phyloP scores from a whole-genome alignment of 1,140 invertebrate genomes.

The Macrobrachium nipponense region DNA sequence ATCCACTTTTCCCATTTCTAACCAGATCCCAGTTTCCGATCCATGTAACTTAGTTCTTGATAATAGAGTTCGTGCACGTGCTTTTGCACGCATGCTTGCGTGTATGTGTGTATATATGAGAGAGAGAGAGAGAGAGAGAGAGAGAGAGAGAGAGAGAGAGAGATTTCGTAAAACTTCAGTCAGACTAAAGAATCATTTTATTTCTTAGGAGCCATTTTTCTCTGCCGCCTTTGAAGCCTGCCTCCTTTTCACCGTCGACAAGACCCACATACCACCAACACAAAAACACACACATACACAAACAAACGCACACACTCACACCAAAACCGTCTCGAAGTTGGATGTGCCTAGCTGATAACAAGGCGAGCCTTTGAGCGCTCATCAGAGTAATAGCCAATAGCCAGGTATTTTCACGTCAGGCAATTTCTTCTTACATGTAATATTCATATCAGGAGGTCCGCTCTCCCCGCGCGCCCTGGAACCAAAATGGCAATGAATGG shows the following conservation, averaged over 20 bases:
- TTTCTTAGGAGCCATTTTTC: too few relatives aligned
- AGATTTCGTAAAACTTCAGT: too few relatives aligned
- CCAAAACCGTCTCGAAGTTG: background rate
- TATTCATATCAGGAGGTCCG: conserved; percentile 32
- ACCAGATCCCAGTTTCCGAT: too few relatives aligned
- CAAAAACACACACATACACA: conserved; percentile 17
- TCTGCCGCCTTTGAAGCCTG: background rate
- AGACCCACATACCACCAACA: too few relatives aligned
- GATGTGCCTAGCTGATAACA: conserved; percentile 43
- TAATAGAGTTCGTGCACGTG: too few relatives aligned
- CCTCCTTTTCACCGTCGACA: background rate
- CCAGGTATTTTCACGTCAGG: conserved; percentile 28
- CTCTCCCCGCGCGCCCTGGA: background rate
- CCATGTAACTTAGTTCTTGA: too few relatives aligned
- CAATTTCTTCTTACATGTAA: conserved; percentile 36
- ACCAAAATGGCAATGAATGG: conserved; percentile 3
- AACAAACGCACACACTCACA: background rate
- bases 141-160: too few relatives aligned
- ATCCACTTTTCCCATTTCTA: too few relatives aligned
- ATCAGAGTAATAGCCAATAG: conserved; percentile 33
- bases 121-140: too few relatives aligned
- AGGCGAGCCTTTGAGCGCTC: background rate
- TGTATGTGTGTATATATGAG: too few relatives aligned
- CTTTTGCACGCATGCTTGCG: too few relatives aligned
- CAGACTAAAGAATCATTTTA: too few relatives aligned